Evolutionary conservation across 2,888 invertebrate genomes (phyloP), one percentile per base, ranked within the genome.

Genomic region (Melinopterus prodromus): DNA sequence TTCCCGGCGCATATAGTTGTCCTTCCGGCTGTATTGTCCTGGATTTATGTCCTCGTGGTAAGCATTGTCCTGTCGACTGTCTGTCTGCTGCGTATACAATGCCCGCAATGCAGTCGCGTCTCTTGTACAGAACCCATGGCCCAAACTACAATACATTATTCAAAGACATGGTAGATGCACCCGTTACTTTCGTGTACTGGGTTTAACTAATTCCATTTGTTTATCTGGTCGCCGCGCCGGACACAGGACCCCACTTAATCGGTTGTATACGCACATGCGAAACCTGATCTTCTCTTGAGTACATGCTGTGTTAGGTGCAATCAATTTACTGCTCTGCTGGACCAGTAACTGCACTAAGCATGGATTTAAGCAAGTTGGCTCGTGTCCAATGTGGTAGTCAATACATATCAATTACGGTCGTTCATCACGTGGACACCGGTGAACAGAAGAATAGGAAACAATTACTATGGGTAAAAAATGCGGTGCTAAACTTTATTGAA

Each of bases 21-120:
- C 85, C 87, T 87, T 87, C 87, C 88, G 86, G 86, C 86, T 85
- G 86, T 86, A 88, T 88, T 88, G 88, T 88, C 84, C 87, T 83
- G 85, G 86, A 88, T 88, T 88, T 88, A 88, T 88, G 88, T 87
- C 85, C 87, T 86, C 86, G 79, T 79, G 82, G 79, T 80, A 76
- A 85, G 87, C 86, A 88, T 87, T 88, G 87, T 87, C 87, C 87
- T 86, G 86, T 86, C 86, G 86, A 87, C 86, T 87, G 87, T 87
- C 87, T 85, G 85, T 84, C 81, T 79, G 79, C 81, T 85, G 85
- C 85, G 86, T 85, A 87, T 84, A 88, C 86, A 87, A 87, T 86
- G 85, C 86, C 87, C 85, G 87, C 87, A 87, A 84, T 87, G 87
- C 87, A 87, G 86, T 86, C 84, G 83, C 84, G 83, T 82, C 82